Base-by-base conservation (phyloP, 2,797 vertebrate genomes). In the Numenius phaeopus region DNA sequence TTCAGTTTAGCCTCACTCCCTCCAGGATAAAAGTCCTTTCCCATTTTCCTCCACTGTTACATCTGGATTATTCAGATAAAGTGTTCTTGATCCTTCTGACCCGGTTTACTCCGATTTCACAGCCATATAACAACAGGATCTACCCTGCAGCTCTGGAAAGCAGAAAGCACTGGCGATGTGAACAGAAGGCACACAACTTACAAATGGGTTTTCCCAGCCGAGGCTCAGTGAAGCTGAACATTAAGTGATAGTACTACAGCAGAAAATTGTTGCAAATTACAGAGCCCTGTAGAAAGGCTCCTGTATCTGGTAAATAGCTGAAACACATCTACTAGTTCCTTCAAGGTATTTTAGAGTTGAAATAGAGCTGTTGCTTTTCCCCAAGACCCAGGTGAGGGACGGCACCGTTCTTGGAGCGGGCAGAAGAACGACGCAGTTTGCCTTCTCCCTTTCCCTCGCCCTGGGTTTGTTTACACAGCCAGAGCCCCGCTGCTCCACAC, bases 151-250 rank as follows among this genome's bases (percentile, higher is more conserved):
- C 64, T 93, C 67, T 1, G 3, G 91, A 83, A 95, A 96, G 84
- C 93, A 79, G 69, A 73, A 44, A 69, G 83, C 40, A 5, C 66
- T 49, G 29, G 90, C 29, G 18, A n/a, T 20, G 13, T 1, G 52
- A 92, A 94, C 94, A 97, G 94, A 95, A 94, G 92, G 84, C 81
- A 52, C 9, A 5, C 80, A 89, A 84, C 94, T 95, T 91, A 92
- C 82, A 95, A 94, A 97, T 90, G 90, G 85, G 83, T 71, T 96
- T 96, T 96, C 94, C 96, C 94, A 97, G 95, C 87, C 4, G 87
- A 89, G 91, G 85, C 84, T 95, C 95, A 96, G 85, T 86, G 93
- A 90, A 95, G 97, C 93, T 82, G 93, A 97, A 96, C 97, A 49
- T 83, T 78, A 92, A 96, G 76, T 67, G 75, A 61, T 88, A 97